These are phyloP conservation scores for Drosophila colorata DNA, from an alignment of 2,888 invertebrate genomes.

Conservation along the genomic window DNA sequence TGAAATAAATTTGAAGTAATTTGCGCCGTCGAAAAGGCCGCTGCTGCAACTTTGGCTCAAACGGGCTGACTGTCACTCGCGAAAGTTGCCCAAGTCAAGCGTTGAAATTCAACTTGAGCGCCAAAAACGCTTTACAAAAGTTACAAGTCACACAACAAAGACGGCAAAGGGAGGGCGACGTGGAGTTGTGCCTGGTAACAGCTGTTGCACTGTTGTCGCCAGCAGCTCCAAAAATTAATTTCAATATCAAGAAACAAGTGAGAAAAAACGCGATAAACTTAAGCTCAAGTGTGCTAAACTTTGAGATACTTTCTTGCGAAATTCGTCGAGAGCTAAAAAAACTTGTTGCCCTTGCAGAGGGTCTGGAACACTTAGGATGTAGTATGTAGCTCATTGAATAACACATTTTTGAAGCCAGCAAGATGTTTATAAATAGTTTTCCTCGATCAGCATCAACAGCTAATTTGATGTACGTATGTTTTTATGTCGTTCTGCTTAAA, in stretches of 20 bases:
- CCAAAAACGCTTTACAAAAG: constrained; percentile 62
- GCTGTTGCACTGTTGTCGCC: constrained; percentile 39
- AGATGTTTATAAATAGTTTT: no score
- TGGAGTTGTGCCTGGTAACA: constrained; percentile 15
- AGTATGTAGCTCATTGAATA: background rate
- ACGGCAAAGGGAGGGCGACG: background rate
- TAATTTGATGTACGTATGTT: no score
- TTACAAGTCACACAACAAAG: constrained; percentile 77
- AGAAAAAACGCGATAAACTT: constrained; percentile 26
- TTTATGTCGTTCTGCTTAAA: no score
- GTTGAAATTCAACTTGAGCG: constrained; percentile 76
- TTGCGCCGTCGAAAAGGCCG: constrained; percentile 69
- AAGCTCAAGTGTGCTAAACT: constrained; percentile 24
- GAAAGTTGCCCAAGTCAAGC: constrained; percentile 75
- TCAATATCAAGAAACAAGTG: constrained; percentile 47
- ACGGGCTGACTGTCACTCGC: constrained; percentile 46
- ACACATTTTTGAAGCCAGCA: background rate
- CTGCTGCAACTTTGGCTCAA: constrained; percentile 26
- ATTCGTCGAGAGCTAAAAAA: constrained; percentile 2
- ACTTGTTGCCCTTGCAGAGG: background rate
- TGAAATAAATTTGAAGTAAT: constrained; percentile 61
- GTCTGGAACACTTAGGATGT: background rate
- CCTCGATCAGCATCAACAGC: background rate
- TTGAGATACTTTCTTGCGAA: constrained; percentile 27
- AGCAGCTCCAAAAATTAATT: constrained; percentile 52